phyloP scores from a whole-genome alignment of 1,140 invertebrate genomes.

The Drosophila ironensis region DNA sequence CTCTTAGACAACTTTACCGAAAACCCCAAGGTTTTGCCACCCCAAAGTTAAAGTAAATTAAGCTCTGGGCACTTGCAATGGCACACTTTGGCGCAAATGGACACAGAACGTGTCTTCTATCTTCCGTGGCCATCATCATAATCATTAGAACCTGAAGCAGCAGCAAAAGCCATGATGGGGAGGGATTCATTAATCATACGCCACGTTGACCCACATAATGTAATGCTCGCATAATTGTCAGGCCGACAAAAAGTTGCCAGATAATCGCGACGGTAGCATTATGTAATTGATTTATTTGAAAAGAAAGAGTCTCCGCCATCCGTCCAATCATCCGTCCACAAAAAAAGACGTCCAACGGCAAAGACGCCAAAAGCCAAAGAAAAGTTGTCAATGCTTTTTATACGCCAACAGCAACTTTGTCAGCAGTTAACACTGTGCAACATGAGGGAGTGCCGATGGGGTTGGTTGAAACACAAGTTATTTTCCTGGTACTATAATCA shows the following conservation, averaged over 20 bases:
- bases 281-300: conserved; percentile 66
- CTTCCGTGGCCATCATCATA: conserved; percentile 21
- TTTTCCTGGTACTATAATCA: conserved; percentile 10
- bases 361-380: conserved; percentile 26
- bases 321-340: conserved; percentile 6
- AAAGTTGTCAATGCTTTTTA: conserved; percentile 45
- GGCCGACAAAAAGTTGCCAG: conserved; percentile 57
- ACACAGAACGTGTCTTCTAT: conserved; percentile 31
- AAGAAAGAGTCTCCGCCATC: conserved; percentile 29
- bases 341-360: conserved; percentile 37
- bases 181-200: conserved; percentile 75
- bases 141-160: conserved; percentile 5
- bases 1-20: too few relatives aligned
- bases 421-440: conserved; percentile 26
- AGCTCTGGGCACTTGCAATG: conserved; percentile 1
- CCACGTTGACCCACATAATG: conserved; percentile 65
- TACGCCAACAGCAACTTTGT: conserved; percentile 24
- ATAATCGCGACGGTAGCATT: conserved; percentile 65
- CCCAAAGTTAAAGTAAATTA: too few relatives aligned
- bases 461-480: conserved; percentile 6
- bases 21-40: too few relatives aligned
- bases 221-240: conserved; percentile 63
- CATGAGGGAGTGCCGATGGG: conserved; percentile 4
- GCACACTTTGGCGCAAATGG: conserved; percentile 8
- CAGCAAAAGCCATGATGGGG: conserved; percentile 20